A percentile compares a stretch with the other conserved stretches of the same genome.
Evolutionary conservation across 2,888 invertebrate species (phyloP).

Genomic region (Theristus sp.): DNA sequence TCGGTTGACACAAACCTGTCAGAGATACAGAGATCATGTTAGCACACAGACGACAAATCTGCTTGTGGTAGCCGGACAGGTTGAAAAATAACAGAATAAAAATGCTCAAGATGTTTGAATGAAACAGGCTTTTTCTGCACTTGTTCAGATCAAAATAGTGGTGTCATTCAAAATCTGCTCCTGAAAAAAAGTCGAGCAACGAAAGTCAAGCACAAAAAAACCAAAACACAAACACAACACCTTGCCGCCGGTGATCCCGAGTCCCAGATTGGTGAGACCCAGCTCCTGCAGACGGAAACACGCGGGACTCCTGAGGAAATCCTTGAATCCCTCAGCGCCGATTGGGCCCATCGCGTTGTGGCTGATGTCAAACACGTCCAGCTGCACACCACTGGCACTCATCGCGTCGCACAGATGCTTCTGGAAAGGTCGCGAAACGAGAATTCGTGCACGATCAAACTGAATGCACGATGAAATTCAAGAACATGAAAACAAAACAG

Average conservation of each 20-base stretch:
- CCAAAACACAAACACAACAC: too few species aligned
- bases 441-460: too few species aligned
- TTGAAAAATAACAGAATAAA: conserved; percentile 1
- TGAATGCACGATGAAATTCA: too few species aligned
- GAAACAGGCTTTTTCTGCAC: not conserved
- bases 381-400: conserved; percentile 53
- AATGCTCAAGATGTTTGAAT: not conserved
- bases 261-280: conserved; percentile 76
- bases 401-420: conserved; percentile 58
- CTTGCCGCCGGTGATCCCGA: conserved; percentile 65
- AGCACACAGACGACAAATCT: conserved; percentile 6
- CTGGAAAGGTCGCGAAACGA: conserved; percentile 35
- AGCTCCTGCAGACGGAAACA: conserved; percentile 65
- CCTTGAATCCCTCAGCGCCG: conserved; percentile 72
- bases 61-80: conserved; percentile 3
- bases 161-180: too few species aligned
- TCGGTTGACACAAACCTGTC: too few species aligned
- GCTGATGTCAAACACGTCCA: conserved; percentile 71
- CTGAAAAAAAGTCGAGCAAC: too few species aligned
- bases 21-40: too few species aligned
- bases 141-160: too few species aligned
- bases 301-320: conserved; percentile 57
- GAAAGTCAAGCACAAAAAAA: too few species aligned
- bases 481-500: not conserved
- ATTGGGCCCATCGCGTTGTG: conserved; percentile 94